These are phyloP conservation scores for Pinctada fucata DNA, from an alignment of 2,888 invertebrate genomes.

Conservation along the genomic window DNA sequence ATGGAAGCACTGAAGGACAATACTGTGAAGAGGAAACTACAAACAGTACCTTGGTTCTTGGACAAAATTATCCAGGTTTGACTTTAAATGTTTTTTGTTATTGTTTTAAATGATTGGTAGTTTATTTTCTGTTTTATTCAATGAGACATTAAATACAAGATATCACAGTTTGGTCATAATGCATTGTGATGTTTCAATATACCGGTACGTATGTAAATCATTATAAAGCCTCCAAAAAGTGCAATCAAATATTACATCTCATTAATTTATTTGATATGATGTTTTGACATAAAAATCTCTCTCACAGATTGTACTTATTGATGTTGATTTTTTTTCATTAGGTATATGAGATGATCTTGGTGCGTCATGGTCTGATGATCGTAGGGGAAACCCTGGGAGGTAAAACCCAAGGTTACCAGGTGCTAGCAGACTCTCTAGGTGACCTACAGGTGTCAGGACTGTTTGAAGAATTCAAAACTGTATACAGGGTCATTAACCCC, in stretches of 20 bases:
- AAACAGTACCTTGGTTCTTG: slow-evolving; percentile 76
- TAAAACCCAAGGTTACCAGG: slow-evolving; percentile 76
- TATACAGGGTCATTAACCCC: slow-evolving; percentile 76
- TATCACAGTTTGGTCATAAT: too few species aligned
- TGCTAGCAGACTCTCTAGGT: slow-evolving; percentile 75
- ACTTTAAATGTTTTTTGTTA: not conserved
- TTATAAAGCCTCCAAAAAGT: too few species aligned
- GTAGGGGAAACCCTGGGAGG: slow-evolving; percentile 77
- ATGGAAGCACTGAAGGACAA: slow-evolving; percentile 74
- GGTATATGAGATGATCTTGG: slow-evolving; percentile 78
- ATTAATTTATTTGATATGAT: too few species aligned
- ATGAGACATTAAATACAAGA: too few species aligned
- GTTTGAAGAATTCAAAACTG: slow-evolving; percentile 74
- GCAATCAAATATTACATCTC: too few species aligned
- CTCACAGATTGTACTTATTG: too few species aligned
- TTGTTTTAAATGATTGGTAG: too few species aligned
- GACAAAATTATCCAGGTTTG: slow-evolving; percentile 82
- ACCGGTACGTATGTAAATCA: too few species aligned
- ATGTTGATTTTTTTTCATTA: slow-evolving; percentile 42
- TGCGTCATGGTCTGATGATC: slow-evolving; percentile 77
- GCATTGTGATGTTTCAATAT: too few species aligned
- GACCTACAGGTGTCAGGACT: slow-evolving; percentile 71
- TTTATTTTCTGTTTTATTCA: too few species aligned
- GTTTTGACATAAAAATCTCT: too few species aligned
- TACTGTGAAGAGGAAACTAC: slow-evolving; percentile 73